Base-by-base conservation (phyloP, 2,888 invertebrate species). In the Drosophila borborema region DNA sequence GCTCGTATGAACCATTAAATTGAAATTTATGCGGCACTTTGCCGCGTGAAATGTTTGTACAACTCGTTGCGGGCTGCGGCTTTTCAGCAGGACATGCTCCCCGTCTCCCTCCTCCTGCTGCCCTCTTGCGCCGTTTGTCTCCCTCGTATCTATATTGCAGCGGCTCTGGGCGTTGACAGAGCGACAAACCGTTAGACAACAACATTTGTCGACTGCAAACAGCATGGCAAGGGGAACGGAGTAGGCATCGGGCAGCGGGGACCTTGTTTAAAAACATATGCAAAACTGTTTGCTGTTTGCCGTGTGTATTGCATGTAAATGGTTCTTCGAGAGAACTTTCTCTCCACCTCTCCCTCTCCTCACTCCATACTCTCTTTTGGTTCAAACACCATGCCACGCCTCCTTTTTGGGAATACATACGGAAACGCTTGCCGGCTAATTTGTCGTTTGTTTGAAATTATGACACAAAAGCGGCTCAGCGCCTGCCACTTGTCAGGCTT, bases 21-120 rank as follows among this genome's bases (percentile, higher is more conserved):
- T 86, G 89, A 86, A 89, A 86, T 86, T 86, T 86, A 86, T 86
- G 85, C 85, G 89, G 85, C 87, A 86, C 85, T 86, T 86, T 89
- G 85, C 85, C 89, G 85, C 85, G 85, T 86, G 85, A 86, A 86
- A 86, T 86, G 85, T 89, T 86, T 87, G 89, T 89, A 86, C 85
- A 86, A 86, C 85, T 89, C 88, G 89, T 89, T 86, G 89, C 82
- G 89, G 89, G 89, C 67, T 86, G 89, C 82, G 89, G 84, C 86
- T 86, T 74, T 73, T 73, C 77, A 72, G 72, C 69, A 61, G 60
- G 49, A 60, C 60, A 60, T 49, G 41, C 43, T 23, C 43, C 18
- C 7, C 38, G 38, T n/a, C 38, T 14, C 20, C n/a, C 43, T 9
- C 1, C 9, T 45, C 28, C 51, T 20, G 20, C 3, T n/a, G 6